phyloP scores from a whole-genome alignment of 1,140 invertebrate genomes.

The Lethrus apterus region DNA sequence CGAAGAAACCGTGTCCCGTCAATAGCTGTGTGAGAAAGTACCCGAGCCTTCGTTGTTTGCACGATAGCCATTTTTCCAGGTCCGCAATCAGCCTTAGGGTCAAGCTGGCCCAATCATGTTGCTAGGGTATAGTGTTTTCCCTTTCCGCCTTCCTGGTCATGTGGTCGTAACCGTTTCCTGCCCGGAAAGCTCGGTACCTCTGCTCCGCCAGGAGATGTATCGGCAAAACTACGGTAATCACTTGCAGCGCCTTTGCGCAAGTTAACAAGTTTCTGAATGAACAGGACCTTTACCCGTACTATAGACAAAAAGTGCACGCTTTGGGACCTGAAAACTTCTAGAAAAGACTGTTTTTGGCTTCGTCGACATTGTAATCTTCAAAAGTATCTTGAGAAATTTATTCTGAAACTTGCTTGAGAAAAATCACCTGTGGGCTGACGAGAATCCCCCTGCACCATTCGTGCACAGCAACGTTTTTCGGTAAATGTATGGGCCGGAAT shows the following conservation, averaged over 20 bases:
- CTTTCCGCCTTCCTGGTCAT: conserved; percentile 1
- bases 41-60: neutral
- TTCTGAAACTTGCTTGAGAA: too few relatives aligned
- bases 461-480: too few relatives aligned
- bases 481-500: too few relatives aligned
- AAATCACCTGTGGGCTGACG: too few relatives aligned
- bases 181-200: neutral
- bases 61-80: conserved; percentile 8
- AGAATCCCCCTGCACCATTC: too few relatives aligned
- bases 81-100: conserved; percentile 10
- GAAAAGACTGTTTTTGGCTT: too few relatives aligned
- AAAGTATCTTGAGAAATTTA: too few relatives aligned
- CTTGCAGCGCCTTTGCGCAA: neutral
- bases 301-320: too few relatives aligned
- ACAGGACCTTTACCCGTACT: too few relatives aligned
- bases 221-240: neutral
- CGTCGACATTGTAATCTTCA: too few relatives aligned
- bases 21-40: conserved; percentile 15
- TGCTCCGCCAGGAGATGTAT: neutral
- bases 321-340: too few relatives aligned
- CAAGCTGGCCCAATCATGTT: conserved; percentile 1
- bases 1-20: conserved; percentile 17
- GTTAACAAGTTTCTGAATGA: too few relatives aligned
- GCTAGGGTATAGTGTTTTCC: neutral
- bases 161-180: neutral